Evolutionary conservation across 2,888 invertebrate species (phyloP).

Genomic region (Tridacna crocea): DNA sequence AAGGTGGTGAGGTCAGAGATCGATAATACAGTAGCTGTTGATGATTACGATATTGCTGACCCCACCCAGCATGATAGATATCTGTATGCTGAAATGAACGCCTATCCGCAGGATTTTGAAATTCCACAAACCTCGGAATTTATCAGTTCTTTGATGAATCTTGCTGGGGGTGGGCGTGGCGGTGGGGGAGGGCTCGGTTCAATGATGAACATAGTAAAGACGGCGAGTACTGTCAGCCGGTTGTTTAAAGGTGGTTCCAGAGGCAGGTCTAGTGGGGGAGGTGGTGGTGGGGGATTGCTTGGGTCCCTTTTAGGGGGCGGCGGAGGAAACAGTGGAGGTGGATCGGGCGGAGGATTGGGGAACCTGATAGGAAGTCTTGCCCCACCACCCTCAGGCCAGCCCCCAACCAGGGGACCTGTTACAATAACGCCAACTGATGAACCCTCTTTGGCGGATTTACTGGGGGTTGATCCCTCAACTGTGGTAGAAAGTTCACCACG

Average conservation of each 20-base stretch:
- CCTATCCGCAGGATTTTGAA: constrained; percentile 45
- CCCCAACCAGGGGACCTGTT: constrained; percentile 25
- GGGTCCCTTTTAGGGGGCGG: constrained; percentile 25
- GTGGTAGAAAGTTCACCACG: constrained; percentile 34
- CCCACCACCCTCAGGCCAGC: constrained; percentile 44
- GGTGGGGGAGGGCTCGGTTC: constrained; percentile 38
- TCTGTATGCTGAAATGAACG: constrained; percentile 51
- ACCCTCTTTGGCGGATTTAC: constrained; percentile 55
- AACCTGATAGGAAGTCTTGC: constrained; percentile 17
- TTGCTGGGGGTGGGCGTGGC: constrained; percentile 29
- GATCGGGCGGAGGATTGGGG: constrained; percentile 23
- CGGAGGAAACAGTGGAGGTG: constrained; percentile 21
- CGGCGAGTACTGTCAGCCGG: constrained; percentile 4
- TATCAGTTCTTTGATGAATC: constrained; percentile 40
- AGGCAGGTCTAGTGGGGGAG: background rate
- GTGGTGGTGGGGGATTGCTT: constrained; percentile 41
- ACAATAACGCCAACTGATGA: constrained; percentile 22
- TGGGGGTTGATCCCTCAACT: constrained; percentile 61
- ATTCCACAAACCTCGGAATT: constrained; percentile 50
- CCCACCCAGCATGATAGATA: background rate
- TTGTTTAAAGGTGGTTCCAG: constrained; percentile 20
- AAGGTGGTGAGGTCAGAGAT: background rate
- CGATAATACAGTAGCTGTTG: constrained; percentile 2
- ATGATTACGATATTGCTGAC: background rate
- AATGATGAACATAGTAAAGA: constrained; percentile 32